phyloP scores from a whole-genome alignment of 2,113 vertebrate genomes.

The Eubucco bourcierii region DNA sequence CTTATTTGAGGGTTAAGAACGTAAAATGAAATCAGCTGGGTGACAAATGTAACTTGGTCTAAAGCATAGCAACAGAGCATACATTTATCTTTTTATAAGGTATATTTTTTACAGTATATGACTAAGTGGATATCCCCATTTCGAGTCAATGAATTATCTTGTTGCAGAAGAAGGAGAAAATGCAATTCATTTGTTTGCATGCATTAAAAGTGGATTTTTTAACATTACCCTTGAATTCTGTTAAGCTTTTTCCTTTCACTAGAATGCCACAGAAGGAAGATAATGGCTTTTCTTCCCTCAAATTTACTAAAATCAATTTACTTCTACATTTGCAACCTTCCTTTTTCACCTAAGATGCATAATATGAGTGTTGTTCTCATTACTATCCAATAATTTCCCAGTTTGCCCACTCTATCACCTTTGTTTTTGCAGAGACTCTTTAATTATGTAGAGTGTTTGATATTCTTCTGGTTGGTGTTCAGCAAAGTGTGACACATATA shows the following conservation, averaged over 20 bases:
- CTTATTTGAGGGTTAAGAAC: neutral
- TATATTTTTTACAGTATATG: neutral
- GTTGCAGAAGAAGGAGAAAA: neutral
- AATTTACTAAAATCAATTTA: neutral
- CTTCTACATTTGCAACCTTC: neutral
- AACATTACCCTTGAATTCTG: neutral
- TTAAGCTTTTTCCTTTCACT: neutral
- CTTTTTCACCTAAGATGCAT: neutral
- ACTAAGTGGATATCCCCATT: neutral
- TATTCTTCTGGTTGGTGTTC: neutral
- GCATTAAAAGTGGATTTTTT: neutral
- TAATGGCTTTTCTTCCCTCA: neutral
- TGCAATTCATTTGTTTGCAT: neutral
- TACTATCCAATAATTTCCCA: neutral
- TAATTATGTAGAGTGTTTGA: neutral
- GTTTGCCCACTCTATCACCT: neutral
- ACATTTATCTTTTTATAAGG: neutral
- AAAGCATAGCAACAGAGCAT: neutral
- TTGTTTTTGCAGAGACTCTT: neutral
- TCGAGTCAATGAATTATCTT: neutral
- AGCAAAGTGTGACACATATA: neutral
- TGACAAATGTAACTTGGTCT: neutral
- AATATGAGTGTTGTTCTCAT: neutral
- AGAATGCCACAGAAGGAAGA: neutral
- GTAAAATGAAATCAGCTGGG: neutral